phyloP scores from a whole-genome alignment of 2,888 invertebrate species.

The Synanthedon formicaeformis region DNA sequence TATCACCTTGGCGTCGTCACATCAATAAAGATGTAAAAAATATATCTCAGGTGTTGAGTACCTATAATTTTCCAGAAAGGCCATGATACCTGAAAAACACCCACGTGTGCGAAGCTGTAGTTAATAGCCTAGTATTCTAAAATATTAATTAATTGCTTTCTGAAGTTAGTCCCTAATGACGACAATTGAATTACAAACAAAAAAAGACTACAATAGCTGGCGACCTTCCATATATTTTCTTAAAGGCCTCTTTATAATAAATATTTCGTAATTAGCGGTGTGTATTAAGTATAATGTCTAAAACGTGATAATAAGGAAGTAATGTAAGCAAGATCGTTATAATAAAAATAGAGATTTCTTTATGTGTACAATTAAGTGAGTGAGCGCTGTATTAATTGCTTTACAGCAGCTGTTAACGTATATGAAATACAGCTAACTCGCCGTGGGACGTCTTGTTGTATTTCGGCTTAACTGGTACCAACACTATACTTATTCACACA shows the following conservation, averaged over 20 bases:
- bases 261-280: slow-evolving; percentile 60
- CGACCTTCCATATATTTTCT: slow-evolving; percentile 45
- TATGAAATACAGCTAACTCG: slow-evolving; percentile 38
- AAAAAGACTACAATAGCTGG: slow-evolving; percentile 35
- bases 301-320: slow-evolving; percentile 63
- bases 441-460: slow-evolving; percentile 26
- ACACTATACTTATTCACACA: not conserved
- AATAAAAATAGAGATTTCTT: slow-evolving; percentile 58
- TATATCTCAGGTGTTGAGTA: too few relatives aligned
- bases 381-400: slow-evolving; percentile 49
- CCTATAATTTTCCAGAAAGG: too few relatives aligned
- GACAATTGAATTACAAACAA: not conserved
- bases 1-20: too few relatives aligned
- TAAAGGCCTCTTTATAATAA: slow-evolving; percentile 49
- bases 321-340: slow-evolving; percentile 60
- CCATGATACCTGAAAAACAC: too few relatives aligned
- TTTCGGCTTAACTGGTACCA: slow-evolving; percentile 14
- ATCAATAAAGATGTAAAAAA: too few relatives aligned
- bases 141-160: too few relatives aligned
- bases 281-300: slow-evolving; percentile 59
- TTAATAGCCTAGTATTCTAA: too few relatives aligned
- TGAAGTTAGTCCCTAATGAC: too few relatives aligned
- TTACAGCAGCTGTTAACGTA: slow-evolving; percentile 41
- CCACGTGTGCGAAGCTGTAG: too few relatives aligned
- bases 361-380: slow-evolving; percentile 58